Evolutionary conservation across 2,113 vertebrate genomes (phyloP).

Genomic region (Dipodomys merriami): DNA sequence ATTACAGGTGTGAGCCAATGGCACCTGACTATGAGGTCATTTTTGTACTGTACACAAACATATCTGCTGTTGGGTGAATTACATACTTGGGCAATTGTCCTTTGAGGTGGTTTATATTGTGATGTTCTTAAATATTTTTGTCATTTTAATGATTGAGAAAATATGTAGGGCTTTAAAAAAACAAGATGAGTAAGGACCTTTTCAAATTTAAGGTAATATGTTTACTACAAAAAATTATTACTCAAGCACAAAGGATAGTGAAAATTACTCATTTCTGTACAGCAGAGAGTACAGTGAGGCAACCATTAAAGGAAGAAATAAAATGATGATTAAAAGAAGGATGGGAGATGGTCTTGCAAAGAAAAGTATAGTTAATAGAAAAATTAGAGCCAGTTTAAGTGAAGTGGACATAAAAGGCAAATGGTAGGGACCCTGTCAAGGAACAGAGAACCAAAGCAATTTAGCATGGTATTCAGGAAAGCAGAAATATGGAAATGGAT

Average conservation of each 20-base stretch:
- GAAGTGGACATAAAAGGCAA: neutral
- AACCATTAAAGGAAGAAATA: slow-evolving; percentile 21
- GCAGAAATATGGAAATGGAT: neutral
- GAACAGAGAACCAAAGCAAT: neutral
- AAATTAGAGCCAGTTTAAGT: neutral
- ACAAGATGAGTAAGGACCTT: neutral
- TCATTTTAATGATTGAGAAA: slow-evolving; percentile 56
- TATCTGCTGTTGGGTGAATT: neutral
- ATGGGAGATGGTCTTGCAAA: neutral
- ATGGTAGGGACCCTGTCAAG: neutral
- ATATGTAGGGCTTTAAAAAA: neutral
- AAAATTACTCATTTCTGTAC: neutral
- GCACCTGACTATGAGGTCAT: too few species aligned
- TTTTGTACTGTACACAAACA: neutral
- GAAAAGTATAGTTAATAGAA: neutral
- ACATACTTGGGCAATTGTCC: neutral
- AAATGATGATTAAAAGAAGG: neutral
- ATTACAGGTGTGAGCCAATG: too few species aligned
- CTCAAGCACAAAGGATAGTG: neutral
- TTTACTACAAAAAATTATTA: slow-evolving; percentile 10
- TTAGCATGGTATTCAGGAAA: neutral
- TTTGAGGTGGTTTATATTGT: slow-evolving; percentile 51
- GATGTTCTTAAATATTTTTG: slow-evolving; percentile 31
- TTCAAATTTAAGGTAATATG: slow-evolving; percentile 2
- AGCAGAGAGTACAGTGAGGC: neutral